These are phyloP conservation scores for Spinus pinus DNA, from an alignment of 2,797 vertebrate genomes.

Conservation along the genomic window DNA sequence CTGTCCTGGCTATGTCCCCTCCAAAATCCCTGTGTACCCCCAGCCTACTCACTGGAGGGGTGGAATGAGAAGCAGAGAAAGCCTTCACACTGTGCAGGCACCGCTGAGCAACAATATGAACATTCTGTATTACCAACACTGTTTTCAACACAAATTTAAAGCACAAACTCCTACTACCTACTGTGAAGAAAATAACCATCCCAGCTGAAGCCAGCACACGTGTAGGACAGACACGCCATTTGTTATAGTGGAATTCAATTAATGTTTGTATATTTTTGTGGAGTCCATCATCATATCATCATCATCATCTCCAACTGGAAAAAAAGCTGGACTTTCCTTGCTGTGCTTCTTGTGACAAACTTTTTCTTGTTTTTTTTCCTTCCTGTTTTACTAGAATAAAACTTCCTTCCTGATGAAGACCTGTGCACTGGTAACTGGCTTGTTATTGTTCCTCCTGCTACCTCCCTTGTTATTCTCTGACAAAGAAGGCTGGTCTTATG, in stretches of 20 bases:
- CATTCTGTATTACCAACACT: not conserved
- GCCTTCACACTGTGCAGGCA: not conserved
- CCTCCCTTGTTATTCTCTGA: conserved; percentile 84
- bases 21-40: not conserved
- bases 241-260: not conserved
- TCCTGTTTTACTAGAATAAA: conserved; percentile 62
- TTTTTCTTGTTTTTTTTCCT: not conserved
- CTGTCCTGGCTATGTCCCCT: not conserved
- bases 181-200: not conserved
- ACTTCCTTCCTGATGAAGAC: conserved; percentile 77
- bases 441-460: conserved; percentile 84
- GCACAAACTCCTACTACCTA: not conserved
- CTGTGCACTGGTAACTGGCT: conserved; percentile 68
- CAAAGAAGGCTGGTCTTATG: conserved; percentile 87
- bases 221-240: not conserved
- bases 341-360: not conserved
- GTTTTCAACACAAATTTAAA: not conserved
- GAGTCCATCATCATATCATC: not conserved
- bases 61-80: not conserved
- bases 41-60: not conserved
- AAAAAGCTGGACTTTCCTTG: not conserved
- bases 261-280: not conserved
- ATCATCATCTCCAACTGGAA: not conserved
- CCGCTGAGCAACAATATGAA: not conserved
- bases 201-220: not conserved